Percentiles rank a stretch among this genome's conserved stretches.
phyloP scores from a whole-genome alignment of 2,888 invertebrate genomes.

The Ctenicera cuprea region DNA sequence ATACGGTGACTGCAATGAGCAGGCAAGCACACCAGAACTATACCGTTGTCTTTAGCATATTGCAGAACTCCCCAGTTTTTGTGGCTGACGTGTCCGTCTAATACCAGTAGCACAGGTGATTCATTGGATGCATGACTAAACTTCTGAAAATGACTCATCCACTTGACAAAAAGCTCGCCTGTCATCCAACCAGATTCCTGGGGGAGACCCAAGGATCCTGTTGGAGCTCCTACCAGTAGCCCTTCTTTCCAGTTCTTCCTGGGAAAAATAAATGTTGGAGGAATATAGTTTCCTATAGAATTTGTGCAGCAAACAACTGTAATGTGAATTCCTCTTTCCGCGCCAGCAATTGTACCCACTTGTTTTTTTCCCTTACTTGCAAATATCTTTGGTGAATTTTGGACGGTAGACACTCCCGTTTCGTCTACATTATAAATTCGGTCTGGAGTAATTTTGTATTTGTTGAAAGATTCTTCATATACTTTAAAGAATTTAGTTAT shows the following conservation, averaged over 20 bases:
- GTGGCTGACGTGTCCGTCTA: slow-evolving; percentile 57
- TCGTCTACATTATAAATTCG: slow-evolving; percentile 36
- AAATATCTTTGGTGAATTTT: slow-evolving; percentile 31
- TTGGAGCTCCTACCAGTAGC: slow-evolving; percentile 2
- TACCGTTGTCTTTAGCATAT: slow-evolving; percentile 57
- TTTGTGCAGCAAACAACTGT: slow-evolving; percentile 17
- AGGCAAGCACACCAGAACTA: no score
- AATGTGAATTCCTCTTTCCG: slow-evolving; percentile 37
- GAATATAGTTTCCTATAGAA: slow-evolving; percentile 18
- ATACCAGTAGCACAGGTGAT: slow-evolving; percentile 57
- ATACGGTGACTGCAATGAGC: no score
- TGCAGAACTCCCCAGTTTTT: slow-evolving; percentile 42
- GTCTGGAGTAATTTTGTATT: neutral
- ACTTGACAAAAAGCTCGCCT: slow-evolving; percentile 11
- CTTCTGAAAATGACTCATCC: slow-evolving; percentile 15
- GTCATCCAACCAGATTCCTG: slow-evolving; percentile 16
- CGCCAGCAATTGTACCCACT: slow-evolving; percentile 31
- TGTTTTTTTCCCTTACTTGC: slow-evolving; percentile 25
- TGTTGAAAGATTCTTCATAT: slow-evolving; percentile 27
- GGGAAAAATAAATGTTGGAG: slow-evolving; percentile 25
- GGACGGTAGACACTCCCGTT: neutral
- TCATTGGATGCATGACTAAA: neutral
- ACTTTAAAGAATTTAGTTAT: slow-evolving; percentile 20
- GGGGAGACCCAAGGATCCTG: neutral
- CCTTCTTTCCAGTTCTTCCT: slow-evolving; percentile 11